These are phyloP conservation scores for Sitta europaea DNA, from an alignment of 2,113 vertebrate species.

Conservation along the genomic window DNA sequence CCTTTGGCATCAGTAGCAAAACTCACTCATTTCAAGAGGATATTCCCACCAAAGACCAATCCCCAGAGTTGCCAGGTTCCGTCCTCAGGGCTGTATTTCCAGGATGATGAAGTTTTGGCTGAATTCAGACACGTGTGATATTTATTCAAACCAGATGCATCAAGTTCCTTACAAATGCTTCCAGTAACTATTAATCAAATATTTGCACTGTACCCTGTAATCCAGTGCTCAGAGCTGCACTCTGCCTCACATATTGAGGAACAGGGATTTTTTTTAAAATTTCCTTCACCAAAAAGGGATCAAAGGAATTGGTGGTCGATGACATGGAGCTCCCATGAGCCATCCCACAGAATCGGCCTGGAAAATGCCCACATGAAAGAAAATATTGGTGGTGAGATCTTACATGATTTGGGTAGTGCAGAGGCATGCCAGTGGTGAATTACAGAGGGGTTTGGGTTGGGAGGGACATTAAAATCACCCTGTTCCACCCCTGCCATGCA, in stretches of 20 bases:
- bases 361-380: not conserved
- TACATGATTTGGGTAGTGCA: not conserved
- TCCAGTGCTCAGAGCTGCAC: not conserved
- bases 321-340: not conserved
- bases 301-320: not conserved
- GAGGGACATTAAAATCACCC: not conserved
- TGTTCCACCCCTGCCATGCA: not conserved
- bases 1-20: not conserved
- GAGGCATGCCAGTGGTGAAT: not conserved
- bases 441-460: not conserved
- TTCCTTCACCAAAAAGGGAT: not conserved
- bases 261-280: not conserved
- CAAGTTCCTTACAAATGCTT: not conserved
- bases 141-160: slow-evolving; percentile 30
- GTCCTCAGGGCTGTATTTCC: not conserved
- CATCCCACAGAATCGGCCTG: not conserved
- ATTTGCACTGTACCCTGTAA: not conserved
- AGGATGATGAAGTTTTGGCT: not conserved
- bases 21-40: not conserved
- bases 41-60: not conserved
- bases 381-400: not conserved
- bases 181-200: not conserved
- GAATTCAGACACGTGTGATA: not conserved
- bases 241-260: not conserved
- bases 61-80: not conserved